Evolutionary conservation across 2,797 vertebrate genomes (phyloP), one percentile per base, ranked within the genome.

Genomic region (Sebastes trivittatus): DNA sequence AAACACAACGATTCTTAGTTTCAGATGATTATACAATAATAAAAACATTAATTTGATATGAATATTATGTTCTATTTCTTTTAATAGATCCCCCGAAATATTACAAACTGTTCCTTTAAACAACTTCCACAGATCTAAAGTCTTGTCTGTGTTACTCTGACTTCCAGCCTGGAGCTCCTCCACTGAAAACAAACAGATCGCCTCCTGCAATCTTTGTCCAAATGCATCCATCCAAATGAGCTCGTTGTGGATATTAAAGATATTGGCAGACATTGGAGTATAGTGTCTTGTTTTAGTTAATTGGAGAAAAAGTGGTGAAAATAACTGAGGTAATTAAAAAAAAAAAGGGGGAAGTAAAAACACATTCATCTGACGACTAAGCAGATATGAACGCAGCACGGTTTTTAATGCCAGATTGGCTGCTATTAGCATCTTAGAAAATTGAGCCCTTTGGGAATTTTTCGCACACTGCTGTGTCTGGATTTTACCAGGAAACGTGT

Each of bases 351-450:
- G 1, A 52, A 64, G 14, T 38, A 56, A 61, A 63, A 74, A 64
- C n/a, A 63, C 23, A 22, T 64, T 63, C 6, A 72, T 42, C 27
- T 63, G 11, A 25, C 4, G 55, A 82, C 32, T 68, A 67, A 59
- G 73, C 8, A 58, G 68, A 38, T 56, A 71, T 60, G 20, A 82
- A 56, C 5, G 1, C 65, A 42, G 29, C 5, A 20, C 23, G 59
- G 72, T 72, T 77, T 69, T 32, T 34, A 30, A 70, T 70, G 78
- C 72, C 80, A 83, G 59, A 78, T 69, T 71, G 49, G 58, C 66
- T 49, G 62, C 29, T 73, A 69, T 36, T 30, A 29, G 60, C 27
- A 49, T 63, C 49, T 58, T 22, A 65, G 54, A 76, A 77, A 77
- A 77, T 46, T 22, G 30, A 69, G 38, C 20, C 85, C 71, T 71